phyloP scores from a whole-genome alignment of 2,888 invertebrate genomes.

The Temnothorax ravouxi region DNA sequence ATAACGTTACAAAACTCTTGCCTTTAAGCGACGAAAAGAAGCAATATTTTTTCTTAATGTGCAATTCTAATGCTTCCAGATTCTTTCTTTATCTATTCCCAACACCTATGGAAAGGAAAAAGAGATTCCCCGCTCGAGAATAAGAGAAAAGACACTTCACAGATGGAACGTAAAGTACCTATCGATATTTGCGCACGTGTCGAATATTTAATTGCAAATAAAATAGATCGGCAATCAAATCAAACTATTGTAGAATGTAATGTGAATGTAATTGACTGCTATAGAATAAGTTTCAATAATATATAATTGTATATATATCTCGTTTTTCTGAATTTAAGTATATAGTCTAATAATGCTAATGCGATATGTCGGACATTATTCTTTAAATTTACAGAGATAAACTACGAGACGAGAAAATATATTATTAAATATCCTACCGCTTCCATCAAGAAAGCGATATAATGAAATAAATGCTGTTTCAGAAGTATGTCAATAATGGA shows the following conservation, averaged over 20 bases:
- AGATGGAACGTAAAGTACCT: neutral
- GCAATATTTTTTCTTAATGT: neutral
- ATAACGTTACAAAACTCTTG: neutral
- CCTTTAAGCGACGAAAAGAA: neutral
- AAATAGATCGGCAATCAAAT: conserved; percentile 24
- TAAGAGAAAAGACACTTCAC: neutral
- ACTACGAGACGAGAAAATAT: neutral
- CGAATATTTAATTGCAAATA: conserved; percentile 19
- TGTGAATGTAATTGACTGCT: neutral
- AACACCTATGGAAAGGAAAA: neutral
- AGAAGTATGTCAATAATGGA: conserved; percentile 15
- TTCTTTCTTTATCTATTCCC: neutral
- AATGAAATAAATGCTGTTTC: conserved; percentile 22
- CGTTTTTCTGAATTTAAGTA: neutral
- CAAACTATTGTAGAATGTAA: conserved; percentile 19
- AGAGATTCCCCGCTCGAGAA: neutral
- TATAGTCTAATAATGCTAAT: neutral
- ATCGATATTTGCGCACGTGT: conserved; percentile 7
- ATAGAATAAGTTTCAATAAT: neutral
- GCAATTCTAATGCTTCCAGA: neutral
- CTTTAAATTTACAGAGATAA: conserved; percentile 30
- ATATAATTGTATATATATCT: neutral
- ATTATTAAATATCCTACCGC: conserved; percentile 23
- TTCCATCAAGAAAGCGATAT: neutral
- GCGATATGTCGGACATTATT: neutral